A percentile compares a stretch with the other conserved stretches of the same genome.
Conservation (phyloP, 1,140 invertebrate genomes). For the Schlechtendalia chinensis region DNA sequence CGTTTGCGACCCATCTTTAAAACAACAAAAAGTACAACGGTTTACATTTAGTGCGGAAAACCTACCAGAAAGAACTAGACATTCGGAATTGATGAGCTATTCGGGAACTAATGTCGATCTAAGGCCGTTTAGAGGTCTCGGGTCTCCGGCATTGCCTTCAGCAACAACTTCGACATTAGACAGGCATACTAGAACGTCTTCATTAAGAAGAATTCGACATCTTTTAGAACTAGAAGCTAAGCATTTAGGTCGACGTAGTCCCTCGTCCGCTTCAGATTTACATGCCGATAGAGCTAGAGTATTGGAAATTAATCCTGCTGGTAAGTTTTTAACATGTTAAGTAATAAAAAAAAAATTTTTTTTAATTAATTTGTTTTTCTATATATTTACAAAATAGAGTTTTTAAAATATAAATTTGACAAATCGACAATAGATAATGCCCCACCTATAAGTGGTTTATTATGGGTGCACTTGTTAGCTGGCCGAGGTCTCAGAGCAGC, state of each 20-base stretch:
- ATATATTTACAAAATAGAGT: slow-evolving; percentile 62
- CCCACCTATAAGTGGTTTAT: slow-evolving; percentile 72
- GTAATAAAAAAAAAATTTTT: neutral
- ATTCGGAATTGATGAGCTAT: slow-evolving; percentile 52
- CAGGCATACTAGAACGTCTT: slow-evolving; percentile 53
- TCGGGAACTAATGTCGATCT: slow-evolving; percentile 42
- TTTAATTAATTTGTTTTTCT: neutral
- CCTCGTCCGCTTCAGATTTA: slow-evolving; percentile 42
- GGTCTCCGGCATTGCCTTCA: slow-evolving; percentile 48
- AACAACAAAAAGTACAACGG: slow-evolving; percentile 65
- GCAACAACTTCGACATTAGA: slow-evolving; percentile 50
- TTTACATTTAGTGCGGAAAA: slow-evolving; percentile 89
- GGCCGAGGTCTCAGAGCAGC: slow-evolving; percentile 83
- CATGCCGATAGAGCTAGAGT: slow-evolving; percentile 52
- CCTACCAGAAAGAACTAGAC: slow-evolving; percentile 59
- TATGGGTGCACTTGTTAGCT: slow-evolving; percentile 86
- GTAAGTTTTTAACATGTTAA: slow-evolving; percentile 48
- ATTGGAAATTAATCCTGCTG: slow-evolving; percentile 55
- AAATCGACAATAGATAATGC: slow-evolving; percentile 60
- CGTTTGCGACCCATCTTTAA: slow-evolving; percentile 63
- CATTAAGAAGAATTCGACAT: slow-evolving; percentile 54
- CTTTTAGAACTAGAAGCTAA: slow-evolving; percentile 55
- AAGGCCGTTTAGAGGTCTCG: slow-evolving; percentile 44
- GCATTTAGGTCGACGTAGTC: slow-evolving; percentile 52
- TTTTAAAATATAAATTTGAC: slow-evolving; percentile 88